Conservation (phyloP, 2,113 vertebrate genomes). For the Formicarius rufipectus region DNA sequence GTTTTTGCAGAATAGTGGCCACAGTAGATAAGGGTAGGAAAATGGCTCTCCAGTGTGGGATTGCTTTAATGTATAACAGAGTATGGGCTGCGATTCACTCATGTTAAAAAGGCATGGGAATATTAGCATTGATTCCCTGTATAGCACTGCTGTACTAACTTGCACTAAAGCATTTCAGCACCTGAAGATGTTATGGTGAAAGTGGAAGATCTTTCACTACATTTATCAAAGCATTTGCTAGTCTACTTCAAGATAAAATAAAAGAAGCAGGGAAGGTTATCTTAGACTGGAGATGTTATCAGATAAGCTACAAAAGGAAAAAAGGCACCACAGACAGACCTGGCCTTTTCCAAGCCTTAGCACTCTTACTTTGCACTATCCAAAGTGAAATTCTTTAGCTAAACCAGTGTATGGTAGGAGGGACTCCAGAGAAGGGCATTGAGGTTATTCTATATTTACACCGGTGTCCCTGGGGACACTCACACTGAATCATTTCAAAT, state of each 20-base stretch:
- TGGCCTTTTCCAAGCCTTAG: neutral
- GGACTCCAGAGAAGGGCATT: neutral
- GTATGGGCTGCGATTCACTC: neutral
- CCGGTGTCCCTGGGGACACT: slow-evolving; percentile 12
- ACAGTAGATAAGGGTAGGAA: neutral
- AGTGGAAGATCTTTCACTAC: neutral
- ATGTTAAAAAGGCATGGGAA: slow-evolving; percentile 7
- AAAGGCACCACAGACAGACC: neutral
- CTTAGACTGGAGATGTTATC: neutral
- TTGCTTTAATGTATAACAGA: slow-evolving; percentile 2
- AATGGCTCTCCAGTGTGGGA: neutral
- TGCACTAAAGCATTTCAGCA: slow-evolving; percentile 32
- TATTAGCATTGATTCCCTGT: neutral
- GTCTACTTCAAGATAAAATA: neutral
- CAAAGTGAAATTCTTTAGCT: neutral
- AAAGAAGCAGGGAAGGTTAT: neutral
- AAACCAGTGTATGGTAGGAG: neutral
- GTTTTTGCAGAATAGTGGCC: neutral
- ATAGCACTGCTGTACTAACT: neutral
- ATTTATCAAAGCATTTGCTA: neutral
- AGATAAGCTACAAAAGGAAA: neutral
- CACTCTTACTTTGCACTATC: neutral
- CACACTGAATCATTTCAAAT: slow-evolving; percentile 27
- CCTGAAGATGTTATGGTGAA: neutral
- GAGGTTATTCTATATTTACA: slow-evolving; percentile 45